Conservation (phyloP, 2,888 invertebrate species). For the Oasisia sp. region DNA sequence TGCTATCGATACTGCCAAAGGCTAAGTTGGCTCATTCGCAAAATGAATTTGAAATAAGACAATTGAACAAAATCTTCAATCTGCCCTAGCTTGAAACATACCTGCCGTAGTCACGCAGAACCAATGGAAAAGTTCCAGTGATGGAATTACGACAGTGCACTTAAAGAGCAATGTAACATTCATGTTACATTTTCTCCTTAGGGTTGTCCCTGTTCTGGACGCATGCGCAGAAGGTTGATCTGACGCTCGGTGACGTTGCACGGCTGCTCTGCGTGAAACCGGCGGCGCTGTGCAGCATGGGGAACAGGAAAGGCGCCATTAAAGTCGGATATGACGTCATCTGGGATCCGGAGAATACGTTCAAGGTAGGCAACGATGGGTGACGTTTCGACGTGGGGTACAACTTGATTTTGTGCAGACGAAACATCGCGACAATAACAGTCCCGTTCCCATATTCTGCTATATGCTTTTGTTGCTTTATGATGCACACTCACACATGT, state of each 20-base stretch:
- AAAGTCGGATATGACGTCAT: slow-evolving; percentile 45
- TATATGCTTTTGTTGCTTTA: not conserved
- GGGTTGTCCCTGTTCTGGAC: slow-evolving; percentile 48
- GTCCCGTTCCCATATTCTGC: not conserved
- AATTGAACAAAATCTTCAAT: too few relatives aligned
- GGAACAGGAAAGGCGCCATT: slow-evolving; percentile 41
- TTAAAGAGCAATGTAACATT: too few relatives aligned
- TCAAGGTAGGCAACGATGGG: slow-evolving; percentile 35
- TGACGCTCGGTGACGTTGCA: slow-evolving; percentile 38
- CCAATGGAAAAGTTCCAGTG: too few relatives aligned
- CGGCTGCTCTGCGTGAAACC: slow-evolving; percentile 41
- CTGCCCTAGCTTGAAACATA: too few relatives aligned
- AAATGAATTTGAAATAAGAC: too few relatives aligned
- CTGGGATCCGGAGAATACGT: slow-evolving; percentile 44
- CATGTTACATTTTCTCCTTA: slow-evolving; percentile 25
- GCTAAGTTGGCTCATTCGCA: too few relatives aligned
- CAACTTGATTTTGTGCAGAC: not conserved
- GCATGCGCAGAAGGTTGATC: slow-evolving; percentile 33
- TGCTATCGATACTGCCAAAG: too few relatives aligned
- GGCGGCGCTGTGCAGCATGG: slow-evolving; percentile 41
- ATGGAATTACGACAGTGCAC: not conserved
- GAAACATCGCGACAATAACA: not conserved
- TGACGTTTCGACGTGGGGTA: not conserved
- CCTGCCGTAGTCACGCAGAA: too few relatives aligned
- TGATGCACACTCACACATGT: not conserved